Evolutionary conservation across 92 coral and sea anemone genomes (phyloP).

Genomic region (Zoanthus solanderi): DNA sequence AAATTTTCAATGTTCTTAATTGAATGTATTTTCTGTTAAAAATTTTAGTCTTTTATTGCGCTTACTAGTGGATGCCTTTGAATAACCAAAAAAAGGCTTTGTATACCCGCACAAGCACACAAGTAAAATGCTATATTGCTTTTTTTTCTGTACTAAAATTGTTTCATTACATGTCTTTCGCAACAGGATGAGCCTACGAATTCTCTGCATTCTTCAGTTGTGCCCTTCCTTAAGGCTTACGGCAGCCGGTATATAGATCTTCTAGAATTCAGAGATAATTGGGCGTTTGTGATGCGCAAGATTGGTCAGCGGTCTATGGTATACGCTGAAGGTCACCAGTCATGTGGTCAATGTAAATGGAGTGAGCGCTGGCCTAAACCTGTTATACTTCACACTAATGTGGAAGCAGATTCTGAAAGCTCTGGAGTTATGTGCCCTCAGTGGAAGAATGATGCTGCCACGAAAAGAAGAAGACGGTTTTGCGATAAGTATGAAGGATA

Average conservation of each 20-base stretch:
- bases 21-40: too few relatives aligned
- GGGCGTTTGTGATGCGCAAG: conserved; percentile 45
- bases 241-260: conserved; percentile 27
- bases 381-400: conserved; percentile 41
- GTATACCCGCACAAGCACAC: background rate
- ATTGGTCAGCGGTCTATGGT: conserved; percentile 38
- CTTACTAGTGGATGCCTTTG: background rate
- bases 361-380: conserved; percentile 46
- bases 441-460: conserved; percentile 44
- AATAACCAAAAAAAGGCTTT: background rate
- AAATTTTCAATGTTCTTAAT: too few relatives aligned
- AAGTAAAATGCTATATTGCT: background rate
- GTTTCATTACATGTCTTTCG: background rate
- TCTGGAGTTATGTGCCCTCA: conserved; percentile 12
- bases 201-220: conserved; percentile 25
- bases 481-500: conserved; percentile 69
- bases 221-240: conserved; percentile 41
- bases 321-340: conserved; percentile 28
- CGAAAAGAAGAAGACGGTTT: conserved; percentile 47
- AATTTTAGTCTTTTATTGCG: too few relatives aligned
- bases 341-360: conserved; percentile 18
- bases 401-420: background rate
- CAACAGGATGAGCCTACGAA: conserved; percentile 34
- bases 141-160: background rate
- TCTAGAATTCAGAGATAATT: conserved; percentile 21